Evolutionary conservation across 2,113 vertebrate genomes (phyloP).

Genomic region (Notechis scutatus): DNA sequence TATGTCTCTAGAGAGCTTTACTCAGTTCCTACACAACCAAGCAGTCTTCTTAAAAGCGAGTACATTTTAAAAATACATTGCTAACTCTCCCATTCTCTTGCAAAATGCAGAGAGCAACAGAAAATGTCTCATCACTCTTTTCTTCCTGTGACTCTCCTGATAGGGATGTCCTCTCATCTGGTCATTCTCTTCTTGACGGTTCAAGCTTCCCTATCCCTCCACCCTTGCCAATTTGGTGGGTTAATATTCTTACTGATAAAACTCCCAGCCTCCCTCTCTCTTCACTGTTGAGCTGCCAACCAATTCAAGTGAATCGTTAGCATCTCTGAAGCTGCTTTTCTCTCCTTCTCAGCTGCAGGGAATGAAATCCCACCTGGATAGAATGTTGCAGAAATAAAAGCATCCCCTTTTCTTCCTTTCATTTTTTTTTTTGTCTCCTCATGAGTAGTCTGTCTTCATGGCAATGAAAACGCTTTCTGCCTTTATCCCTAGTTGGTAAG

Average conservation of each 20-base stretch:
- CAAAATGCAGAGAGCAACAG: neutral
- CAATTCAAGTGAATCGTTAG: neutral
- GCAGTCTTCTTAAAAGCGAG: neutral
- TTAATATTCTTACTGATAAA: neutral
- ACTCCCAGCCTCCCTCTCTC: neutral
- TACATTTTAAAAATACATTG: neutral
- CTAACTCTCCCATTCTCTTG: neutral
- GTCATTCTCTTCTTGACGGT: neutral
- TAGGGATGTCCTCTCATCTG: neutral
- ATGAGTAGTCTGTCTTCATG: neutral
- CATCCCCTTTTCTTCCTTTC: neutral
- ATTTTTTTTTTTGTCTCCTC: neutral
- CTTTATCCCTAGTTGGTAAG: neutral
- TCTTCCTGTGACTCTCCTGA: neutral
- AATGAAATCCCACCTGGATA: neutral
- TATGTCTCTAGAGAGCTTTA: neutral
- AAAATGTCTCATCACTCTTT: neutral
- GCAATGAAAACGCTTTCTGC: neutral
- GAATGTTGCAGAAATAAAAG: neutral
- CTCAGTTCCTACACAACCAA: neutral
- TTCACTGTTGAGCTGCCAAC: neutral
- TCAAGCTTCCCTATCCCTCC: neutral
- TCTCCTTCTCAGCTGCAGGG: neutral
- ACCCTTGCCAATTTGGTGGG: neutral
- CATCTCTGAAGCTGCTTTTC: neutral